These are phyloP conservation scores for Hemiprocne comata DNA, from an alignment of 2,113 vertebrate genomes.

Conservation along the genomic window DNA sequence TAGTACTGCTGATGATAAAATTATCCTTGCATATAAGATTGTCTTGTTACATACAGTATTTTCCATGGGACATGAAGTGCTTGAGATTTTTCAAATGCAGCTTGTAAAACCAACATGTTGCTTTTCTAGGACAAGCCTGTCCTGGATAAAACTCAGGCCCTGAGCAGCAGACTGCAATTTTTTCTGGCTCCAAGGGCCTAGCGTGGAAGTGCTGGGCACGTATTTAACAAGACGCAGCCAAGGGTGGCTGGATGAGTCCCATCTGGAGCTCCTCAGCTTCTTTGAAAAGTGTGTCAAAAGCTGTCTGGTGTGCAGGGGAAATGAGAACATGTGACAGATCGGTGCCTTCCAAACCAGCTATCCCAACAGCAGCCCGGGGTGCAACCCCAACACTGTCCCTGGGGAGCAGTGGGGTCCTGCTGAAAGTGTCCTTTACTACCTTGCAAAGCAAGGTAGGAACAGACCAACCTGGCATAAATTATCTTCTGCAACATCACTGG, in stretches of 20 bases:
- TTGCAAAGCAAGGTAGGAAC: background rate
- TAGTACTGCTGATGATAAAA: background rate
- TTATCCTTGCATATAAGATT: background rate
- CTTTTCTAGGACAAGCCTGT: background rate
- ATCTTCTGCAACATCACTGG: background rate
- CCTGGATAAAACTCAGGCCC: rapidly evolving
- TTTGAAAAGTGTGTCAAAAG: constrained; percentile 32
- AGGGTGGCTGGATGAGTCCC: background rate
- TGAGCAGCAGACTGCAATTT: background rate
- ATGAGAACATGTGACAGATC: constrained; percentile 4
- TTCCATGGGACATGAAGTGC: background rate
- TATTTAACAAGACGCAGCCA: background rate
- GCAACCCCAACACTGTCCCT: rapidly evolving
- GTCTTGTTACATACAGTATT: rapidly evolving
- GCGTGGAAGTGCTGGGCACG: background rate
- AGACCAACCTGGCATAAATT: background rate
- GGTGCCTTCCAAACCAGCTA: background rate
- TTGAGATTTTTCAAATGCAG: background rate
- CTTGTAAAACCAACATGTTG: background rate
- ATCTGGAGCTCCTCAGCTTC: constrained; percentile 38
- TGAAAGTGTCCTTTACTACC: background rate
- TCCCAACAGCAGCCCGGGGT: background rate
- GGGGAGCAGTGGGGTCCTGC: background rate
- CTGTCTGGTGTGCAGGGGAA: background rate
- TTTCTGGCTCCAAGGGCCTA: background rate